phyloP scores from a whole-genome alignment of 2,888 invertebrate genomes.

The Odontothrips loti region DNA sequence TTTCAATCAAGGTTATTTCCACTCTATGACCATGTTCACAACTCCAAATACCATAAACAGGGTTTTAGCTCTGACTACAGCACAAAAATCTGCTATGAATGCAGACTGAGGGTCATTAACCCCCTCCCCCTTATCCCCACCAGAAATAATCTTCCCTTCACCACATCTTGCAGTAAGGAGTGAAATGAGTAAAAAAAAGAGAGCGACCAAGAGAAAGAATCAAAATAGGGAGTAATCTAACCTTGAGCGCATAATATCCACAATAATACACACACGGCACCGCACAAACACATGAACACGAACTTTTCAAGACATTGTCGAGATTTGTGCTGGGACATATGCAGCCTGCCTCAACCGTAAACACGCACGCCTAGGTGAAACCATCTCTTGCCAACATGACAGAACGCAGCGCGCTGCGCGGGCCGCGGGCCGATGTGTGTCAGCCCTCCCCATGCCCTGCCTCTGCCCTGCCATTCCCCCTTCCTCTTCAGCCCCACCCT shows the following conservation, averaged over 20 bases:
- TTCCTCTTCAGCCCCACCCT: slow-evolving; percentile 3
- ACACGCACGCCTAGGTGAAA: slow-evolving; percentile 24
- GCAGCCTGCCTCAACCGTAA: slow-evolving; percentile 27
- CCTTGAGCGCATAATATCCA: slow-evolving; percentile 24
- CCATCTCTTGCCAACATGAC: slow-evolving; percentile 21
- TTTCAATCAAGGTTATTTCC: not conserved
- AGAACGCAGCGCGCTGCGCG: slow-evolving; percentile 1
- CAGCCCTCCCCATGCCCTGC: not conserved
- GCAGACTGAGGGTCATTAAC: not conserved
- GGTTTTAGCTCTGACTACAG: not conserved
- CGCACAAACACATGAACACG: slow-evolving; percentile 12
- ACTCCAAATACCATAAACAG: not conserved
- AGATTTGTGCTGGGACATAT: slow-evolving; percentile 17
- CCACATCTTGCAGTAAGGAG: not conserved
- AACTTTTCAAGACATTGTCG: slow-evolving; percentile 9
- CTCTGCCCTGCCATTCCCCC: slow-evolving; percentile 21
- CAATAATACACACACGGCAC: not conserved
- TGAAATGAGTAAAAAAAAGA: not conserved
- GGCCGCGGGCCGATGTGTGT: slow-evolving; percentile 26
- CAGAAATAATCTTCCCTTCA: slow-evolving; percentile 12
- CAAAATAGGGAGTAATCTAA: not conserved
- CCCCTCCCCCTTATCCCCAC: not conserved
- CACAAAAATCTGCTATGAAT: not conserved
- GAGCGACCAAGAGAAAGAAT: not conserved
- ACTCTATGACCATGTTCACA: not conserved